phyloP scores from a whole-genome alignment of 2,888 invertebrate genomes.

The Drosophila prolongata region DNA sequence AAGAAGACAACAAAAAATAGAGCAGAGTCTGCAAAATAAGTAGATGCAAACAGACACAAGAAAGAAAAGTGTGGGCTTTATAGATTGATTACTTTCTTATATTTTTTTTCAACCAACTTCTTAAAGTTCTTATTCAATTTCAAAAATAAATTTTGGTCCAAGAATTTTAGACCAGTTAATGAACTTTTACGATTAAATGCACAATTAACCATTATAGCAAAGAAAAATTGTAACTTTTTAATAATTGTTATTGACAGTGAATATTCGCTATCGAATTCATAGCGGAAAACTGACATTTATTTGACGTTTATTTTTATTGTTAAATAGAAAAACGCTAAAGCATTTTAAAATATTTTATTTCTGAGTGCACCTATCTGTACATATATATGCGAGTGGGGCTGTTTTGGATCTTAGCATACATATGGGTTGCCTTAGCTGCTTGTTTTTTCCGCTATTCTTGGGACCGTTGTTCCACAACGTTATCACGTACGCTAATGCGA shows the following conservation, averaged over 20 bases:
- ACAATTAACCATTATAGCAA: no score
- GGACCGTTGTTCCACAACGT: slow-evolving; percentile 46
- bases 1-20: slow-evolving; percentile 8
- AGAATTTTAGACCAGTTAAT: no score
- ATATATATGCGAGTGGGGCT: background rate
- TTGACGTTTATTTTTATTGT: no score
- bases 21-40: slow-evolving; percentile 24
- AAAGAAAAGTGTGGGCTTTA: background rate
- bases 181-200: no score
- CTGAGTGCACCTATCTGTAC: background rate
- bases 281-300: no score
- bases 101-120: no score
- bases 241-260: no score
- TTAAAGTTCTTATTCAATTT: no score
- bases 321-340: no score
- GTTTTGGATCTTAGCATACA: slow-evolving; percentile 15
- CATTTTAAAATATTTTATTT: background rate
- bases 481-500: slow-evolving; percentile 80
- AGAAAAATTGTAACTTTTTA: no score
- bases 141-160: no score
- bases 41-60: slow-evolving; percentile 16
- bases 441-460: slow-evolving; percentile 20
- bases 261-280: no score
- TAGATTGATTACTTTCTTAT: background rate
- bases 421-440: slow-evolving; percentile 33